Evolutionary conservation across 2,888 invertebrate species (phyloP).

Genomic region (Dyspetes luteomarginatus): DNA sequence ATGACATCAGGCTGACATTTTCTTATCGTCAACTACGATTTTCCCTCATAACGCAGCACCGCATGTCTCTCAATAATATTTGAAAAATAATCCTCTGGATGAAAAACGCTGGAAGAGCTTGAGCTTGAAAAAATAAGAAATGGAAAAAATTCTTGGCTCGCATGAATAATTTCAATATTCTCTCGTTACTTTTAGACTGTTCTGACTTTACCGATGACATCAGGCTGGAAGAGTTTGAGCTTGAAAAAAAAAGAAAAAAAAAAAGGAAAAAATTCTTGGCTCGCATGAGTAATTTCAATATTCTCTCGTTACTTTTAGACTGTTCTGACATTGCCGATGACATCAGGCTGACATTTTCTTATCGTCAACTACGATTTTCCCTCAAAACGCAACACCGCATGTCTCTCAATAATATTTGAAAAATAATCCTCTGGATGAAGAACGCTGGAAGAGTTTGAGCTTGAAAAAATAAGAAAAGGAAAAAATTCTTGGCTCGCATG

Average conservation of each 20-base stretch:
- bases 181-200: background rate
- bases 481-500: background rate
- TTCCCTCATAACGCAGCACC: too few species aligned
- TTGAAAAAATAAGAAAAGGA: background rate
- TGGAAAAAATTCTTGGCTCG: slow-evolving; percentile 5
- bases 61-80: too few species aligned
- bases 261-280: slow-evolving; percentile 8
- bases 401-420: slow-evolving; percentile 1
- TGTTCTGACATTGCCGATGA: background rate
- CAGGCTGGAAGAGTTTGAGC: too few species aligned
- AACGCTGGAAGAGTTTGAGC: too few species aligned
- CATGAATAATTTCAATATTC: background rate
- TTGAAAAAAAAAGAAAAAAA: too few species aligned
- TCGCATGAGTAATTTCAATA: background rate
- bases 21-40: slow-evolving; percentile 13
- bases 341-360: background rate
- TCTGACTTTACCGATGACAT: background rate
- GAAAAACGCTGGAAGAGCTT: too few species aligned
- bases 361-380: slow-evolving; percentile 26
- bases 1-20: background rate
- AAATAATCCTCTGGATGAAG: slow-evolving; percentile 40
- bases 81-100: too few species aligned
- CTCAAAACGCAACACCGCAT: background rate
- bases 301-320: too few species aligned
- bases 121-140: background rate